phyloP scores from a whole-genome alignment of 2,797 vertebrate genomes.

The Synanceia verrucosa region DNA sequence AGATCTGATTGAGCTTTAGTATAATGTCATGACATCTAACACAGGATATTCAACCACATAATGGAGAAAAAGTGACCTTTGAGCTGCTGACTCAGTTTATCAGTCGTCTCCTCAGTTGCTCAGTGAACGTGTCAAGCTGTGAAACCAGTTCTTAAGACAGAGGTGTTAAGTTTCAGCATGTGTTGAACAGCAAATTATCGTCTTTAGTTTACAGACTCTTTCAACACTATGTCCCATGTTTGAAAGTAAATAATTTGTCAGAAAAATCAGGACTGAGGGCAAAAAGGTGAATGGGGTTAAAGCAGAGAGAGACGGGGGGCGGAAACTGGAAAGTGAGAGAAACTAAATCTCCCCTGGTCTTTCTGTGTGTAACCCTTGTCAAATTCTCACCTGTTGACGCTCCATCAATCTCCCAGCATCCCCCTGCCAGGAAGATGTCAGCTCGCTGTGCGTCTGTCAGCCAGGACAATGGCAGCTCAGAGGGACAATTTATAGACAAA shows the following conservation, averaged over 20 bases:
- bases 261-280: background rate
- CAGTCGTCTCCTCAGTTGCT: background rate
- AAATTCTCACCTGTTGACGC: conserved; percentile 79
- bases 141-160: background rate
- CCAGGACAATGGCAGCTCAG: conserved; percentile 53
- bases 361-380: conserved; percentile 39
- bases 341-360: conserved; percentile 50
- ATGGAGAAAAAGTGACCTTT: background rate
- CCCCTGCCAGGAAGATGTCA: conserved; percentile 63
- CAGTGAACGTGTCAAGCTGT: background rate
- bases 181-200: too few species aligned
- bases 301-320: background rate
- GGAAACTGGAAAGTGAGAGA: conserved; percentile 52
- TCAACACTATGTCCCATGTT: background rate
- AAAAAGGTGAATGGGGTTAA: conserved; percentile 12
- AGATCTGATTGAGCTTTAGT: background rate
- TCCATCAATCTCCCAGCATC: conserved; percentile 42
- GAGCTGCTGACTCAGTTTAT: background rate
- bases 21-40: background rate
- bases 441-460: conserved; percentile 25
- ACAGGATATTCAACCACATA: background rate
- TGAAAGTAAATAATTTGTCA: conserved; percentile 1
- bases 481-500: conserved; percentile 52
- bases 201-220: background rate
- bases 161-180: too few species aligned